A percentile compares a stretch with the other conserved stretches of the same genome.
phyloP scores from a whole-genome alignment of 2,888 invertebrate species.

The Lasioglossum leucozonium region DNA sequence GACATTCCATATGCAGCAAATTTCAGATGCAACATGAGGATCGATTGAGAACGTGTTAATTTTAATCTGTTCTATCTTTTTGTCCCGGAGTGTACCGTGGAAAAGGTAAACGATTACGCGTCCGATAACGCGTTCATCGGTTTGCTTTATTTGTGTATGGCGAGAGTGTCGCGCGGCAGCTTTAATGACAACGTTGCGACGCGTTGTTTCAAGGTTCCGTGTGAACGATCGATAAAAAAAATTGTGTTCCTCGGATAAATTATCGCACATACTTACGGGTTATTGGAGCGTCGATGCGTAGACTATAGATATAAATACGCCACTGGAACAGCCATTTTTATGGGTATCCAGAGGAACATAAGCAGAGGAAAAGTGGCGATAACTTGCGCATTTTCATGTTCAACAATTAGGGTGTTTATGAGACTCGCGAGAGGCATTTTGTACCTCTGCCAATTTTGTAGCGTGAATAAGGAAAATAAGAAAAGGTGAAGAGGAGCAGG shows the following conservation, averaged over 20 bases:
- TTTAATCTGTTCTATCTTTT: neutral
- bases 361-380: neutral
- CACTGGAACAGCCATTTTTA: constrained; percentile 24
- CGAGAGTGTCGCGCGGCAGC: constrained; percentile 21
- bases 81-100: neutral
- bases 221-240: constrained; percentile 63
- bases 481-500: neutral
- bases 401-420: neutral
- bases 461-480: neutral
- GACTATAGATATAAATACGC: constrained; percentile 32
- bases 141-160: constrained; percentile 64
- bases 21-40: no score
- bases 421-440: neutral
- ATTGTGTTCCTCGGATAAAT: constrained; percentile 52
- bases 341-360: neutral
- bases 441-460: neutral
- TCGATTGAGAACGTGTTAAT: neutral
- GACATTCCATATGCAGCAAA: no score
- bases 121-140: constrained; percentile 30
- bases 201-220: constrained; percentile 54
- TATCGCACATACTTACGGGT: constrained; percentile 39
- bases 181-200: constrained; percentile 25
- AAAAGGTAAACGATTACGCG: constrained; percentile 7
- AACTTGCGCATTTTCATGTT: neutral
- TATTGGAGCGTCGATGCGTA: constrained; percentile 24